Conservation (phyloP, 2,113 vertebrate species). For the Pteropus alecto region DNA sequence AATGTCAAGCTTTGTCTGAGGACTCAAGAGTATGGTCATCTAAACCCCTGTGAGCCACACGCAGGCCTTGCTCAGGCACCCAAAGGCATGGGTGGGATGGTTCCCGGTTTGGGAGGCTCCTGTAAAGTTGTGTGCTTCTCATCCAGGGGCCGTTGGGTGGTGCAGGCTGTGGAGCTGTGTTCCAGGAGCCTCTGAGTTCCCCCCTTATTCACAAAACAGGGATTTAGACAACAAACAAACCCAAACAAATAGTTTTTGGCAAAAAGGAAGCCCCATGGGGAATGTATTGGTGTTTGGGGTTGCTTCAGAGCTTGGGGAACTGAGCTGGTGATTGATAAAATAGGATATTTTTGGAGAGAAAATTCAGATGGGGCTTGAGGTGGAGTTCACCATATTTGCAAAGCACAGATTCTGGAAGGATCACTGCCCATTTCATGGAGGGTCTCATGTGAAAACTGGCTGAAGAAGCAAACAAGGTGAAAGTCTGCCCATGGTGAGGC, state of each 20-base stretch:
- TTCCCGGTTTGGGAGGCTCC: not conserved
- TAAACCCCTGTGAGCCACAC: not conserved
- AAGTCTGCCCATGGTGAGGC: not conserved
- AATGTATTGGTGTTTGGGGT: not conserved
- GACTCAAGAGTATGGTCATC: not conserved
- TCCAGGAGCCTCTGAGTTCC: fast-evolving
- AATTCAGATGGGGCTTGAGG: not conserved
- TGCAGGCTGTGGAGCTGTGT: not conserved
- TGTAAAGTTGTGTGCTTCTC: not conserved
- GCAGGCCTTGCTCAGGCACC: not conserved
- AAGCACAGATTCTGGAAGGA: not conserved
- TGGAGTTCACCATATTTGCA: not conserved
- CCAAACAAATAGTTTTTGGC: not conserved
- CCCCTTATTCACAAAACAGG: not conserved
- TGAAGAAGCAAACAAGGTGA: not conserved
- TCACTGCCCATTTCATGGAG: not conserved
- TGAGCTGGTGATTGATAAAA: not conserved
- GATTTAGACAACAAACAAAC: not conserved
- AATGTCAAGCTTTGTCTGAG: not conserved
- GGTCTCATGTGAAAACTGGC: not conserved
- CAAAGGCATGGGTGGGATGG: not conserved
- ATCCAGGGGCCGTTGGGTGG: fast-evolving
- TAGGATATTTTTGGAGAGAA: not conserved
- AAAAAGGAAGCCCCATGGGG: not conserved
- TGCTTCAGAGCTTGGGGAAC: not conserved